These are phyloP conservation scores for Troglohyphantes excavatus DNA, from an alignment of 2,888 invertebrate genomes.

Conservation along the genomic window DNA sequence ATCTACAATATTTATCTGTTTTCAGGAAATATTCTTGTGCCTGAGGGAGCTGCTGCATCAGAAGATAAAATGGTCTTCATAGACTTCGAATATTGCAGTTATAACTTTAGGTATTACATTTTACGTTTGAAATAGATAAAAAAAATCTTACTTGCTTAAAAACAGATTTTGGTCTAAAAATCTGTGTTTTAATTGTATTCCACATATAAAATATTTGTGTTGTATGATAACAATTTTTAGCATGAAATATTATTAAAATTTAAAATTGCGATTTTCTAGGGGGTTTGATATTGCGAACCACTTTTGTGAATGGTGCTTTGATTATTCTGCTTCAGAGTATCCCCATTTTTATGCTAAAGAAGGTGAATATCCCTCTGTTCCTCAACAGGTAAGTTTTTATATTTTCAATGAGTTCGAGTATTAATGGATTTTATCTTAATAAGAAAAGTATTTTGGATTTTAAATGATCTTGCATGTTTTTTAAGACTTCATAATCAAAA, in stretches of 20 bases:
- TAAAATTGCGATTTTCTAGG: constrained; percentile 82
- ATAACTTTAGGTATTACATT: constrained; percentile 88
- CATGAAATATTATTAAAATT: neutral
- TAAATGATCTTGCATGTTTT: no score
- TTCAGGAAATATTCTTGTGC: constrained; percentile 82
- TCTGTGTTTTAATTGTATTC: neutral
- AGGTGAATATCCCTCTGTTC: constrained; percentile 88
- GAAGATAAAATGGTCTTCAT: constrained; percentile 87
- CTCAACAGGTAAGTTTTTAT: constrained; percentile 88
- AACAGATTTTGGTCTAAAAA: neutral
- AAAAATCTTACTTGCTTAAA: no score
- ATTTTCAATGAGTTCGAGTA: no score
- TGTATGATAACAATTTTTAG: neutral
- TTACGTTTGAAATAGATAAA: no score
- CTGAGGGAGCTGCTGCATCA: constrained; percentile 82
- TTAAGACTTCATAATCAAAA: no score
- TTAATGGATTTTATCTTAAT: no score
- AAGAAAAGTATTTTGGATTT: no score
- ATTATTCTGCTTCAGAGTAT: constrained; percentile 90
- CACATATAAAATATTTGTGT: no score
- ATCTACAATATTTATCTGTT: neutral
- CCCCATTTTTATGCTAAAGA: constrained; percentile 89
- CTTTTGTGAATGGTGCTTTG: constrained; percentile 94
- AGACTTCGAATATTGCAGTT: constrained; percentile 97
- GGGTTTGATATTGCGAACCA: constrained; percentile 97